These are phyloP conservation scores for Brachionus rubens DNA, from an alignment of 1,140 invertebrate genomes.

Conservation along the genomic window DNA sequence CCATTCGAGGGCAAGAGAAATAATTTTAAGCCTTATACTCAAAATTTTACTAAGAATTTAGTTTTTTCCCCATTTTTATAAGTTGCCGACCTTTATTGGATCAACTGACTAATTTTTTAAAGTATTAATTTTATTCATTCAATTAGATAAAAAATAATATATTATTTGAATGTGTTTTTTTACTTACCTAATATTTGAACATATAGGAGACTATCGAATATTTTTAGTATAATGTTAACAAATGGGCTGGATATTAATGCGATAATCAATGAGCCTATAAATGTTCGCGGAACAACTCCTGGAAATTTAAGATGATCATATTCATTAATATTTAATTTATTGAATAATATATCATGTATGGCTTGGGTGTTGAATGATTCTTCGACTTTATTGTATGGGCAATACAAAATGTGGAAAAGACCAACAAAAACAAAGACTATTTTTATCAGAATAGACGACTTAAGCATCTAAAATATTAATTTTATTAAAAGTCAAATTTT, in stretches of 20 bases:
- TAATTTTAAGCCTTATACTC: too few relatives aligned
- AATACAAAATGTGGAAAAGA: constrained; percentile 64
- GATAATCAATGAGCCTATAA: constrained; percentile 84
- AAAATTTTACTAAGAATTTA: too few relatives aligned
- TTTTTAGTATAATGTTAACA: neutral
- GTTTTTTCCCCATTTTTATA: too few relatives aligned
- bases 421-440: neutral
- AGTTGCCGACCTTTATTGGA: too few relatives aligned
- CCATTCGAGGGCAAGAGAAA: too few relatives aligned
- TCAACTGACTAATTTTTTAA: too few relatives aligned
- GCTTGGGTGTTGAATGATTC: constrained; percentile 98
- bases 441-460: neutral
- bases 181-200: constrained; percentile 42
- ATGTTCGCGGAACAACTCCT: constrained; percentile 93
- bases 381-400: constrained; percentile 97
- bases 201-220: neutral
- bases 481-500: neutral
- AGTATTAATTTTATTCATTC: too few relatives aligned
- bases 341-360: constrained; percentile 90
- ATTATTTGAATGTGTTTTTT: too few relatives aligned
- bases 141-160: too few relatives aligned
- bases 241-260: constrained; percentile 74
- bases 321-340: constrained; percentile 77
- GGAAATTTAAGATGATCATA: constrained; percentile 98
- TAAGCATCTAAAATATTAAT: neutral